phyloP scores from a whole-genome alignment of 2,113 vertebrate genomes.

The Phalacrocorax aristotelis region DNA sequence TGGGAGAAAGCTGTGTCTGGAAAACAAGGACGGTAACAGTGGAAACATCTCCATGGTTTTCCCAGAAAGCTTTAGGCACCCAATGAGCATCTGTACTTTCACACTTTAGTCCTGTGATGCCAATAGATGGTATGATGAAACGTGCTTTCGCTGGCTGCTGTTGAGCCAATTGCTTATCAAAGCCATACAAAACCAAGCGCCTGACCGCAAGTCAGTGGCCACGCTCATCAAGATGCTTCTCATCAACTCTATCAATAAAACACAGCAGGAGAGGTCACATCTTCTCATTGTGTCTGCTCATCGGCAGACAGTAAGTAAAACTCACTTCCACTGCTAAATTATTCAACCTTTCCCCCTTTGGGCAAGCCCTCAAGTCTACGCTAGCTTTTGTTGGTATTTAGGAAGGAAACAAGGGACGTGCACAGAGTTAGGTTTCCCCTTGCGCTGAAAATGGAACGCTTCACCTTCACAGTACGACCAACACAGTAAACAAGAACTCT shows the following conservation, averaged over 20 bases:
- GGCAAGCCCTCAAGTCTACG: neutral
- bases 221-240: neutral
- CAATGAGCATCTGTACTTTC: neutral
- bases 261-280: neutral
- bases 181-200: neutral
- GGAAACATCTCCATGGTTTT: neutral
- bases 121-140: neutral
- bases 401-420: neutral
- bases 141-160: neutral
- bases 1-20: neutral
- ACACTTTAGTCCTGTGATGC: neutral
- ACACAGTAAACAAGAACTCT: neutral
- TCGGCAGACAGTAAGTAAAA: neutral
- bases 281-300: neutral
- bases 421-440: neutral
- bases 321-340: neutral
- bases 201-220: neutral
- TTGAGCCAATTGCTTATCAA: neutral
- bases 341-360: neutral
- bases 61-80: neutral
- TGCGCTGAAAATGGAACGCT: accelerated
- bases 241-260: neutral
- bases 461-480: neutral
- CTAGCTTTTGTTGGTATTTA: neutral
- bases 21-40: neutral